phyloP scores from a whole-genome alignment of 1,140 invertebrate species.

The Heliothis virescens region DNA sequence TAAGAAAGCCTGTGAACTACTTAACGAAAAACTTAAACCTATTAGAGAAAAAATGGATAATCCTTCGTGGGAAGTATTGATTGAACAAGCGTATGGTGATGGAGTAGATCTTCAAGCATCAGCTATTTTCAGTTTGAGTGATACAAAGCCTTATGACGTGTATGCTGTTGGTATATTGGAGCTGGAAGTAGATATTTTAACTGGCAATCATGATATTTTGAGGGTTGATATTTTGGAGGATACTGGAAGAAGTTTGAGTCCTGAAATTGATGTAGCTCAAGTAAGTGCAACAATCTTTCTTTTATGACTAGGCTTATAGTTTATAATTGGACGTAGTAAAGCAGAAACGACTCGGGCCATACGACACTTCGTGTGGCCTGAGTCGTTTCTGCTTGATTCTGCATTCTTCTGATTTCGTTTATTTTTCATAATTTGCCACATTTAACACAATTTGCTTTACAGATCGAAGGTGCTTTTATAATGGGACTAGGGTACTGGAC shows the following conservation, averaged over 20 bases:
- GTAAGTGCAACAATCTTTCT: slow-evolving; percentile 58
- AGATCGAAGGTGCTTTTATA: slow-evolving; percentile 93
- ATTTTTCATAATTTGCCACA: background rate
- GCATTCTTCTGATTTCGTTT: background rate
- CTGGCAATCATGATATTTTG: slow-evolving; percentile 90
- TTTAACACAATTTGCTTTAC: background rate
- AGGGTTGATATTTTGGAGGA: slow-evolving; percentile 94
- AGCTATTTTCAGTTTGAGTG: slow-evolving; percentile 86
- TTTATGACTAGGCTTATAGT: too few species aligned
- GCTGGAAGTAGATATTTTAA: slow-evolving; percentile 92
- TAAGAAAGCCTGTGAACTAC: slow-evolving; percentile 88
- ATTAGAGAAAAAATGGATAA: slow-evolving; percentile 87
- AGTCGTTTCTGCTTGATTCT: too few species aligned
- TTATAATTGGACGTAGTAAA: too few species aligned
- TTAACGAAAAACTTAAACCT: slow-evolving; percentile 88
- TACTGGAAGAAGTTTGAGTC: slow-evolving; percentile 91
- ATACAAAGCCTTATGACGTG: slow-evolving; percentile 87
- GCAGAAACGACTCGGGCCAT: too few species aligned
- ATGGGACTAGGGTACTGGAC: slow-evolving; percentile 95
- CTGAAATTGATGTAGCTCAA: slow-evolving; percentile 94
- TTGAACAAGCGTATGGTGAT: slow-evolving; percentile 85
- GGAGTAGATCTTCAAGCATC: slow-evolving; percentile 89
- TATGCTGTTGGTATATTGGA: slow-evolving; percentile 89
- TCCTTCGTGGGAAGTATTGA: slow-evolving; percentile 88
- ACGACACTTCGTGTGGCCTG: too few species aligned